Base-by-base conservation (phyloP, 2,888 invertebrate species). In the Aphrophora alni region DNA sequence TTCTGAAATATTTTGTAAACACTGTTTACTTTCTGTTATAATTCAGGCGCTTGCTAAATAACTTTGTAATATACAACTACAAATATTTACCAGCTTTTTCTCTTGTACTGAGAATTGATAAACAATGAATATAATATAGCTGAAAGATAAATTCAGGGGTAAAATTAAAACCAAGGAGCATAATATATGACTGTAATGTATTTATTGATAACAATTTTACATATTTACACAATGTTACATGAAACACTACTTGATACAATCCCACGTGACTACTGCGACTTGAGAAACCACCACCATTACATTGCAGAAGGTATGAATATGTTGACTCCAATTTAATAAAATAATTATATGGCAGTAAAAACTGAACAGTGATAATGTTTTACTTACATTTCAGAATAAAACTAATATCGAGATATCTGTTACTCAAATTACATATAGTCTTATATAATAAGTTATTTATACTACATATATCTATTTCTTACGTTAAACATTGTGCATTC, bases 311-410 rank as follows among this genome's bases (percentile, higher is more conserved):
- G 59, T 59, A n/a, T 33, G 21, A 44, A 7, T 33, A 33, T 44
- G 12, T 44, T 44, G 44, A 12, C 44, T 44, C 3, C 59, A 8
- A 7, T 7, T 59, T 21, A 59, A n/a, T 59, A 59, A 59, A 21
- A 59, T 21, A 33, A 59, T n/a, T n/a, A n/a, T 59, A 59, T 59
- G 59, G 59, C 59, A 59, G 59, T 59, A 59, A 59, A 59, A 59
- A 59, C 21, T 21, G 21, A 33, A 33, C 8, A 33, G 21, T 5
- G 21, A 59, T 21, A 59, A 21, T 59, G 5, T 14, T 17, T 44
- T 59, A 21, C 21, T 21, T 59, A 59, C 12, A 59, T 59, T 59
- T 59, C 12, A 14, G 8, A 44, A 33, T 14, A 59, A 59, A 59
- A 59, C 14, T 21, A 59, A 5, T 21, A 21, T 59, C 59, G 17